phyloP scores from a whole-genome alignment of 2,797 vertebrate species.

The Gadopsis bispinosus region DNA sequence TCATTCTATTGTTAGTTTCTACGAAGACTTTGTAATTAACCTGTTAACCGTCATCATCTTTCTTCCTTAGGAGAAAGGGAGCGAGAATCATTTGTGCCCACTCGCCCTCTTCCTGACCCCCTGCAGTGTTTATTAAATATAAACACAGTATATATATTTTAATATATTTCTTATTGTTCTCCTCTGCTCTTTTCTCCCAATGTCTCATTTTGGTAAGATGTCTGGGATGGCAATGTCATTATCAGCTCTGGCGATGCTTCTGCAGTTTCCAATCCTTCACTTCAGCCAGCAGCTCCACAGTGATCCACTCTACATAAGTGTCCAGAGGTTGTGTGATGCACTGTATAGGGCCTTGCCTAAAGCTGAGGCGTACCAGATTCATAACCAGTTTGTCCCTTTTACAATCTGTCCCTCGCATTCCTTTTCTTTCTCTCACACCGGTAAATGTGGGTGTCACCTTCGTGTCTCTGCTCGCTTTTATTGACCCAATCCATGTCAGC shows the following conservation, averaged over 20 bases:
- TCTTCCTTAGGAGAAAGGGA: conserved; percentile 64
- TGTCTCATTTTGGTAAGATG: conserved; percentile 50
- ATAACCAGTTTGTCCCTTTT: neutral
- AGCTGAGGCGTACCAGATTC: neutral
- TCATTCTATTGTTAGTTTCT: no score
- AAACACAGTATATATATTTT: no score
- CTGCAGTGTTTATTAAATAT: conserved; percentile 14
- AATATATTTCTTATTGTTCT: no score
- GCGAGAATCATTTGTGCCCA: conserved; percentile 39
- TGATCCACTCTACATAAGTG: conserved; percentile 41
- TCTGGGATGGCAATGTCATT: conserved; percentile 23
- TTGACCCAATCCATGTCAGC: conserved; percentile 27
- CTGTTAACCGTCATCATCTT: neutral
- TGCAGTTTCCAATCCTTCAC: conserved; percentile 40
- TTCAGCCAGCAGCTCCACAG: conserved; percentile 31
- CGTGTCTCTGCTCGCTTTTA: conserved; percentile 33
- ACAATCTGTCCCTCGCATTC: neutral
- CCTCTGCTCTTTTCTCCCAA: neutral
- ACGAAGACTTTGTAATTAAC: neutral
- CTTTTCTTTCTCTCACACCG: neutral
- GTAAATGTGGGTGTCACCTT: conserved; percentile 20
- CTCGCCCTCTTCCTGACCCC: conserved; percentile 33
- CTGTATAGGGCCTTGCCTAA: neutral
- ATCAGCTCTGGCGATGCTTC: conserved; percentile 33
- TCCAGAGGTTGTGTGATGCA: neutral